A percentile compares a stretch with the other conserved stretches of the same genome.
These are phyloP conservation scores for Xenopus borealis DNA, from an alignment of 2,113 vertebrate genomes.

Conservation along the genomic window DNA sequence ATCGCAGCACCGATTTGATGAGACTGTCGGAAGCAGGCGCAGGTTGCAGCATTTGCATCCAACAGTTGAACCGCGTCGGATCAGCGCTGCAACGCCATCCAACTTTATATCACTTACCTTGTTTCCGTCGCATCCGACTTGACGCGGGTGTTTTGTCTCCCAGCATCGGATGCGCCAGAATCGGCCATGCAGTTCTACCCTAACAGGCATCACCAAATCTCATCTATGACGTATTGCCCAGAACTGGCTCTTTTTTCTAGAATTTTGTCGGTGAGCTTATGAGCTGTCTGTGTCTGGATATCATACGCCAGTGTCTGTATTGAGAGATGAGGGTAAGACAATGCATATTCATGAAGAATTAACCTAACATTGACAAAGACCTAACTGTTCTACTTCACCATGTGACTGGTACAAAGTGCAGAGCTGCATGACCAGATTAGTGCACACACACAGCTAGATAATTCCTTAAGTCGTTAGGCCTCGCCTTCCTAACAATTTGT, in stretches of 20 bases:
- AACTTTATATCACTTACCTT: too few relatives aligned
- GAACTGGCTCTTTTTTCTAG: constrained; percentile 11
- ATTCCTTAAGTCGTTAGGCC: constrained; percentile 61
- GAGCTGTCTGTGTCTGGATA: constrained; percentile 41
- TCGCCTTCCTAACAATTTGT: constrained; percentile 67
- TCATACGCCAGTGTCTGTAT: constrained; percentile 54
- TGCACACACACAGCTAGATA: constrained; percentile 59
- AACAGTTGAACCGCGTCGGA: too few relatives aligned
- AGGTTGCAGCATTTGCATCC: too few relatives aligned
- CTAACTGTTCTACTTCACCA: constrained; percentile 69
- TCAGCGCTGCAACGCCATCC: too few relatives aligned
- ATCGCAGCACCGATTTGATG: too few relatives aligned
- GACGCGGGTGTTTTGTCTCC: too few relatives aligned
- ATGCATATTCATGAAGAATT: constrained; percentile 75
- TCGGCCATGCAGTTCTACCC: too few relatives aligned
- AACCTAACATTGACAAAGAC: constrained; percentile 68
- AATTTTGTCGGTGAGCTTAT: constrained; percentile 36
- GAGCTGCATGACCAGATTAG: constrained; percentile 66
- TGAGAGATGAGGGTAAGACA: constrained; percentile 52
- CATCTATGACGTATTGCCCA: too few relatives aligned
- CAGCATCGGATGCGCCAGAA: too few relatives aligned
- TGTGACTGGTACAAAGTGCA: constrained; percentile 63
- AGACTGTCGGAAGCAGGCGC: too few relatives aligned
- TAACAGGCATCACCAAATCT: too few relatives aligned
- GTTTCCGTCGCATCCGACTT: too few relatives aligned